phyloP scores from a whole-genome alignment of 1,140 invertebrate species.

The Drosophila sp. region DNA sequence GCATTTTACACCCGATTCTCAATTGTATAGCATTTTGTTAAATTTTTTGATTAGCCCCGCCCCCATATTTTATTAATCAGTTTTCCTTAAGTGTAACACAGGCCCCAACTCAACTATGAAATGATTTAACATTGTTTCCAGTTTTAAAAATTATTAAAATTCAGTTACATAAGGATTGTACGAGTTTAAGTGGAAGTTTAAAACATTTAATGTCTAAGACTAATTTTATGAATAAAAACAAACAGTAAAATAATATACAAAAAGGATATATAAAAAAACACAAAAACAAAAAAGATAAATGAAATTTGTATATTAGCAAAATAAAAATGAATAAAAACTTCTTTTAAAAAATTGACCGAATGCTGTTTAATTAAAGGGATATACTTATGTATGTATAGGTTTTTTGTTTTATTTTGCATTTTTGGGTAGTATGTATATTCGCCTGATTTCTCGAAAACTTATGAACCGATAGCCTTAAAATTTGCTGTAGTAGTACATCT shows the following conservation, averaged over 20 bases:
- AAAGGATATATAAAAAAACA: slow-evolving; percentile 53
- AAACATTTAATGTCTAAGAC: slow-evolving; percentile 74
- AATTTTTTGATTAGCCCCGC: slow-evolving; percentile 13
- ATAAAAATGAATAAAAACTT: slow-evolving; percentile 78
- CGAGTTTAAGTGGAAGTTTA: slow-evolving; percentile 72
- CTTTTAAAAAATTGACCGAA: slow-evolving; percentile 67
- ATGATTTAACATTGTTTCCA: slow-evolving; percentile 65
- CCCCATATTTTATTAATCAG: slow-evolving; percentile 21
- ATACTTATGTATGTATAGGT: no score
- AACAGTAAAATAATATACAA: slow-evolving; percentile 32
- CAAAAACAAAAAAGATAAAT: slow-evolving; percentile 43
- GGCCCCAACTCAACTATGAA: slow-evolving; percentile 51
- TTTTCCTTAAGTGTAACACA: slow-evolving; percentile 48
- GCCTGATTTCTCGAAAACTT: no score
- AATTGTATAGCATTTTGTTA: slow-evolving; percentile 43
- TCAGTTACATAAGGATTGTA: slow-evolving; percentile 67
- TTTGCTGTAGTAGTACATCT: no score
- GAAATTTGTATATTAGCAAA: slow-evolving; percentile 82
- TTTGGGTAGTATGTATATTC: no score
- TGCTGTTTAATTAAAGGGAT: slow-evolving; percentile 2
- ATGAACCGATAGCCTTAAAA: no score
- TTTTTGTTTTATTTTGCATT: no score
- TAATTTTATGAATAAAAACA: slow-evolving; percentile 73
- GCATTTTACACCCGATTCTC: slow-evolving; percentile 79
- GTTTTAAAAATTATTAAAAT: slow-evolving; percentile 73